Conservation (phyloP, 2,113 vertebrate species). For the Gorsachius goisagi region DNA sequence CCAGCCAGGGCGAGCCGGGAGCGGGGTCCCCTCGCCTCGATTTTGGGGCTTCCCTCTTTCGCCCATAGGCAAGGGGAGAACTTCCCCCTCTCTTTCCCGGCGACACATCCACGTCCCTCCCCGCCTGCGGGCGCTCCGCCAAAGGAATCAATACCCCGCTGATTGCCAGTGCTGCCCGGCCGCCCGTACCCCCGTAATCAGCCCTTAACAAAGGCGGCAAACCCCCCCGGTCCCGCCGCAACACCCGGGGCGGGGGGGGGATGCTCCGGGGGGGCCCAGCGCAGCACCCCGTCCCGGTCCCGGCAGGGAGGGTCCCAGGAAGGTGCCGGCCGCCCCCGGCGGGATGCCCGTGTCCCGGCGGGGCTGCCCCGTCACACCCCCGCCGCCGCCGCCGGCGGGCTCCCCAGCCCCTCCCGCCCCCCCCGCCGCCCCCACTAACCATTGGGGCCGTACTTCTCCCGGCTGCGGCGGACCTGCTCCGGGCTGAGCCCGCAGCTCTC, state of each 20-base stretch:
- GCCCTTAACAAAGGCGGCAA: neutral
- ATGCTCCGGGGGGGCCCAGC: neutral
- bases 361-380: no score
- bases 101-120: fast-evolving
- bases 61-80: neutral
- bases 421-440: no score
- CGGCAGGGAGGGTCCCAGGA: neutral
- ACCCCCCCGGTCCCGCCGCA: neutral
- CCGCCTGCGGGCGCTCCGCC: neutral
- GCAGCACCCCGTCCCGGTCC: neutral
- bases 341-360: no score
- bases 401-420: neutral
- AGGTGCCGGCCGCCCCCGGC: neutral
- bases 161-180: neutral
- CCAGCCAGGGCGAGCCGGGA: fast-evolving
- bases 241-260: neutral
- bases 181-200: neutral
- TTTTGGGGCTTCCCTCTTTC: neutral
- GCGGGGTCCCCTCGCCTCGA: fast-evolving
- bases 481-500: no score
- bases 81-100: neutral
- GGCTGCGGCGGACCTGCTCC: no score
- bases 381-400: no score
- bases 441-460: no score
- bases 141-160: neutral